Percentiles rank a stretch among this genome's conserved stretches.
phyloP scores from a whole-genome alignment of 2,797 vertebrate species.

The Nyctalus aviator region DNA sequence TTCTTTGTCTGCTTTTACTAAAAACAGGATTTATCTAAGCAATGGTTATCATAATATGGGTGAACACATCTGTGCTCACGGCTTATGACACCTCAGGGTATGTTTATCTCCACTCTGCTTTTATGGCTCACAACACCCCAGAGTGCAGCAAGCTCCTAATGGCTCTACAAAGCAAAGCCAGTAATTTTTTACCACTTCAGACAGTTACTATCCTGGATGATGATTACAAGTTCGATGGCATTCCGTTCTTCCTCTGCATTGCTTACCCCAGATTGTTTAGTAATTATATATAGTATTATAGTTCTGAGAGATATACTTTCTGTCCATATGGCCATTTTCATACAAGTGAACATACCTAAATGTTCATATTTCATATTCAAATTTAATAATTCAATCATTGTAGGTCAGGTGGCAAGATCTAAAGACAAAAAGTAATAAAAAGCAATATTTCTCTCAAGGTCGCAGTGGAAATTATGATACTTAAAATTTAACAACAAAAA shows the following conservation, averaged over 20 bases:
- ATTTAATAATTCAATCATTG: constrained; percentile 38
- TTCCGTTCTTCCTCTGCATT: constrained; percentile 55
- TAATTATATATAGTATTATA: constrained; percentile 8
- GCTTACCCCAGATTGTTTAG: neutral
- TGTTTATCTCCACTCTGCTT: constrained; percentile 81
- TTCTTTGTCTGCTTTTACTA: constrained; percentile 62
- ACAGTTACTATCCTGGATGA: constrained; percentile 70
- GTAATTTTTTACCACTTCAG: constrained; percentile 82
- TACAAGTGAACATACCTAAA: neutral
- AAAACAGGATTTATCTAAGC: constrained; percentile 77
- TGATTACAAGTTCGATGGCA: constrained; percentile 63
- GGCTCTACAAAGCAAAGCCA: constrained; percentile 75
- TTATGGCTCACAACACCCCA: constrained; percentile 74
- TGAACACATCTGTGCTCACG: constrained; percentile 82
- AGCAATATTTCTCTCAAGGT: neutral
- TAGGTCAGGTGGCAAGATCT: constrained; percentile 27
- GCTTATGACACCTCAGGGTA: constrained; percentile 76
- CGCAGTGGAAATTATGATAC: constrained; percentile 32
- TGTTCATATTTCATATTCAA: constrained; percentile 2
- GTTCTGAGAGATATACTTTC: neutral
- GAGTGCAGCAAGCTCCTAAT: constrained; percentile 70
- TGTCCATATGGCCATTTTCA: constrained; percentile 57
- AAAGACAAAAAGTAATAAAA: constrained; percentile 14
- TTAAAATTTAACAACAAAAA: neutral
- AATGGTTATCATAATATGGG: constrained; percentile 78